phyloP scores from a whole-genome alignment of 2,888 invertebrate species.

The Apeira syringaria region DNA sequence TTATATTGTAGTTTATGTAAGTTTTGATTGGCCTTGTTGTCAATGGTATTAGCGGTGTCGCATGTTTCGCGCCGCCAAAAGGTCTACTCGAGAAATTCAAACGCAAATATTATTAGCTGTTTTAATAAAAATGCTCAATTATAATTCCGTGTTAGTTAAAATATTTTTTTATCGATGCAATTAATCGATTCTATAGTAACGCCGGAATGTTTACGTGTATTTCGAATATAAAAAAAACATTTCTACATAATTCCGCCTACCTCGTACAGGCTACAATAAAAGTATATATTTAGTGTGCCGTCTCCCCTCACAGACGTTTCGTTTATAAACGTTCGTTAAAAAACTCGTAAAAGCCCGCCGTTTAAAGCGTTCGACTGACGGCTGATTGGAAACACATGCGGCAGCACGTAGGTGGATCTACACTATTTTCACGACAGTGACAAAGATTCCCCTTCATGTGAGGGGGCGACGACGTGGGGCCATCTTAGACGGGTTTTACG shows the following conservation, averaged over 20 bases:
- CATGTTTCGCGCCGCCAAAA: too few species aligned
- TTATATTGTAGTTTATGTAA: too few species aligned
- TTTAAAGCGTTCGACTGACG: constrained; percentile 35
- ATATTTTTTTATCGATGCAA: too few species aligned
- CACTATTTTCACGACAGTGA: constrained; percentile 24
- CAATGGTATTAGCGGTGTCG: too few species aligned
- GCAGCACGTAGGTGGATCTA: not conserved
- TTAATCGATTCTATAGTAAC: not conserved
- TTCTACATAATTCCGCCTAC: constrained; percentile 11
- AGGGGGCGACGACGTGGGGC: too few species aligned
- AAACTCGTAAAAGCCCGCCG: constrained; percentile 40
- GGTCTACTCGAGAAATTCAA: too few species aligned
- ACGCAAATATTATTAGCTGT: too few species aligned
- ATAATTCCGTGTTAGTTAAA: too few species aligned
- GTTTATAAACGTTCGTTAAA: constrained; percentile 33
- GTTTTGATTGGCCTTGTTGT: too few species aligned
- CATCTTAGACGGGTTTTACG: too few species aligned
- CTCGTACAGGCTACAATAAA: constrained; percentile 29
- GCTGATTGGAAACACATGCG: constrained; percentile 41
- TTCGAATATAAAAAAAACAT: not conserved
- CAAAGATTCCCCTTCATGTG: not conserved
- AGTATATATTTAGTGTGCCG: constrained; percentile 35
- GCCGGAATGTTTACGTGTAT: not conserved
- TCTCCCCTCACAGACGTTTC: constrained; percentile 21
- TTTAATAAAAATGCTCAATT: too few species aligned